These are phyloP conservation scores for Agriopis leucophaearia DNA, from an alignment of 2,888 invertebrate genomes.

Conservation along the genomic window DNA sequence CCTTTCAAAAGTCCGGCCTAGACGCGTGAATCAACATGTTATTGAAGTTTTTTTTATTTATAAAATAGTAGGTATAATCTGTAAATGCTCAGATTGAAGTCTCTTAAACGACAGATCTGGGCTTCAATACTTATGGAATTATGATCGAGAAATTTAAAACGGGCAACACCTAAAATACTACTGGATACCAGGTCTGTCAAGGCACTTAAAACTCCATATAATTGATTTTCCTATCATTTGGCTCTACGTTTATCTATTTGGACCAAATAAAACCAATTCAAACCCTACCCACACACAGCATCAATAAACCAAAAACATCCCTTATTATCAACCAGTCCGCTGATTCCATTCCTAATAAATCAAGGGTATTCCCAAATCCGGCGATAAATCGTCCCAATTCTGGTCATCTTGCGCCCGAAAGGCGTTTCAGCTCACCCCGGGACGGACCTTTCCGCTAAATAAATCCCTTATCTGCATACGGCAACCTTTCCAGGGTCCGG, in stretches of 20 bases:
- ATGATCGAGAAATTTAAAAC: too few species aligned
- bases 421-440: slow-evolving; percentile 82
- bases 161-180: too few species aligned
- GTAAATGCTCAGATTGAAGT: too few species aligned
- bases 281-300: slow-evolving; percentile 1
- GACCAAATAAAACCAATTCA: neutral
- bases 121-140: too few species aligned
- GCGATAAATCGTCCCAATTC: slow-evolving; percentile 84
- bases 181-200: too few species aligned
- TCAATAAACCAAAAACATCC: slow-evolving; percentile 34
- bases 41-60: too few species aligned
- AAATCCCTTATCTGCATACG: slow-evolving; percentile 87
- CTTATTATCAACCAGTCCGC: slow-evolving; percentile 70
- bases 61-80: too few species aligned
- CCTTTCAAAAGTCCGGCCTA: too few species aligned
- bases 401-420: slow-evolving; percentile 84
- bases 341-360: slow-evolving; percentile 82
- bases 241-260: neutral
- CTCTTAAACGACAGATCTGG: too few species aligned
- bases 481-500: slow-evolving; percentile 86
- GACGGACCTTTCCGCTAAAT: slow-evolving; percentile 87
- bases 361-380: slow-evolving; percentile 80
- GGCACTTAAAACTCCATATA: too few species aligned
- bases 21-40: too few species aligned
- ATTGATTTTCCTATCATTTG: neutral